Base-by-base conservation (phyloP, 2,113 vertebrate species). In the Aplodontia rufa region DNA sequence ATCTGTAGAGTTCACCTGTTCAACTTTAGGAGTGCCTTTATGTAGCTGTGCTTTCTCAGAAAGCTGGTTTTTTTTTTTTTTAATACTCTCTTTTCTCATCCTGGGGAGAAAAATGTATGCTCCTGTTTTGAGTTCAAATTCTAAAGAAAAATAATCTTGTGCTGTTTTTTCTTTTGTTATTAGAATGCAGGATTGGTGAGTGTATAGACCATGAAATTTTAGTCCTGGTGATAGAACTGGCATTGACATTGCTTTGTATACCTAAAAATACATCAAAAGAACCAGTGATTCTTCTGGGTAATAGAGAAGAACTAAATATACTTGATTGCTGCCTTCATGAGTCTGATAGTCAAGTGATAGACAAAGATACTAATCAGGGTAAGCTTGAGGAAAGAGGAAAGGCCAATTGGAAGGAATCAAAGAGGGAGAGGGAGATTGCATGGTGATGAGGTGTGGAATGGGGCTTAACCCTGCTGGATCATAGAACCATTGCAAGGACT, bases 71-170 rank as follows among this genome's bases (percentile, higher is more conserved):
- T 84, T 84, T 75, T 49, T 58, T 89, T 88, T 84, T 85, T 82
- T 89, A 85, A 72, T 30, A 49, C 5, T n/a, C 40, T 84, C 86
- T 85, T 66, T 95, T 76, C 45, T 71, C 40, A 62, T 51, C 51
- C 47, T 85, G 76, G 37, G 37, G 76, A 81, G 91, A 75, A 60
- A 75, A 51, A 78, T 45, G 60, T 58, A 30, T 75, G 24, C 7
- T 95, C 24, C 37, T 85, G 11, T 88, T 95, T 93, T 91, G 72
- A 79, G 91, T 94, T 97, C 78, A 95, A 60, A 94, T 85, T 94
- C 22, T 81, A 78, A 75, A 88, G 51, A 45, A 79, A 93, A 97
- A 87, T 42, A 81, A 45, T 72, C 51, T 83, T 90, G 40, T 53
- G 53, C 45, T 94, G 24, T 30, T 55, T 49, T 94, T 71, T 75